These are phyloP conservation scores for Picus viridis DNA, from an alignment of 2,797 vertebrate genomes.

Conservation along the genomic window DNA sequence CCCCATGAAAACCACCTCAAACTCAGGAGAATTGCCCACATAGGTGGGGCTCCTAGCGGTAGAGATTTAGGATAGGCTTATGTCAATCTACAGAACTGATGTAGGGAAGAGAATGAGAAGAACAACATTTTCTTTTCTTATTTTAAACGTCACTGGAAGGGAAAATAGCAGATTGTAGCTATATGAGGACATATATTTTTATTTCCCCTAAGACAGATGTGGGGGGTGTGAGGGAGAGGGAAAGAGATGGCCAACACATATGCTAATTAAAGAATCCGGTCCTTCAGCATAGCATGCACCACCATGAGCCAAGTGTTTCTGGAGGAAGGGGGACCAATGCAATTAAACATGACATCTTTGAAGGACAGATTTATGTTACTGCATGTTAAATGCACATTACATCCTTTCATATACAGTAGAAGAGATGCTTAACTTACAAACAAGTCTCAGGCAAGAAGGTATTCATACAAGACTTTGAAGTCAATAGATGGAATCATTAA, in stretches of 20 bases:
- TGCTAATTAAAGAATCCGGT: conserved; percentile 55
- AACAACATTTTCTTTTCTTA: conserved; percentile 56
- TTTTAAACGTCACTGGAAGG: conserved; percentile 47
- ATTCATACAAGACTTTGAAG: background rate
- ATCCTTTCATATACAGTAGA: background rate
- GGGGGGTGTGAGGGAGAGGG: background rate
- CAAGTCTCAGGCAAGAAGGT: background rate
- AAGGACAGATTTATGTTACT: conserved; percentile 45
- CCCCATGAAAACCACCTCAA: background rate
- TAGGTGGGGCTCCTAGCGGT: background rate
- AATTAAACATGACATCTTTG: conserved; percentile 51
- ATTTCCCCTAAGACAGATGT: conserved; percentile 62
- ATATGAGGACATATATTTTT: conserved; percentile 72
- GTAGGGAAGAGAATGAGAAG: background rate
- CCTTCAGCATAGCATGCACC: conserved; percentile 1
- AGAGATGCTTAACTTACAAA: conserved; percentile 25
- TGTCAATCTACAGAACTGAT: background rate
- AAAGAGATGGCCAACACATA: conserved; percentile 51
- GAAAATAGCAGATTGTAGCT: conserved; percentile 72
- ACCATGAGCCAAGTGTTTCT: conserved; percentile 55
- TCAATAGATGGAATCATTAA: background rate
- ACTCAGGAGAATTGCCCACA: background rate
- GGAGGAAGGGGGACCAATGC: conserved; percentile 4
- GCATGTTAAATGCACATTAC: conserved; percentile 11
- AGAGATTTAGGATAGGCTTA: background rate